Base-by-base conservation (phyloP, 1,140 invertebrate species). In the Drosophila nikananu region DNA sequence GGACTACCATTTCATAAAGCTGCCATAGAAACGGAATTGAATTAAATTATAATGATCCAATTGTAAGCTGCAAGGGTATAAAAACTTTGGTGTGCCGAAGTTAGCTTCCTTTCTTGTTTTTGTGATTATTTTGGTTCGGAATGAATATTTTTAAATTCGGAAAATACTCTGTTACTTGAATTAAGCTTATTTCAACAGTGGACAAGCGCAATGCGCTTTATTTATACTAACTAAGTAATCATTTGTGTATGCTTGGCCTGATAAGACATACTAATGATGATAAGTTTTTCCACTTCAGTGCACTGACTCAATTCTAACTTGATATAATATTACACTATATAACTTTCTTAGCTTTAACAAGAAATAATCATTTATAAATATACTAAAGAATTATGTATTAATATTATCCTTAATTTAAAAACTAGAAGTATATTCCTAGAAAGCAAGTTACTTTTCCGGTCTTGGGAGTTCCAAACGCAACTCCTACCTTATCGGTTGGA, bases 401-500 rank as follows among this genome's bases (percentile, higher is more conserved):
- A 13, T 0, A 27, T 32, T 32, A 12, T 32, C 30, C 2, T n/a
- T n/a, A n/a, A 0, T n/a, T 27, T 12, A 5, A 13, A 37, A 8
- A n/a, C 27, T 8, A 52, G 19, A 13, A 8, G 12, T 3, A 25
- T 30, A n/a, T 27, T 30, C 15, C 8, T 21, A 9, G 6, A 15
- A 13, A 15, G 35, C 19, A 21, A 15, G n/a, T 0, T 21, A 1
- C 1, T 39, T 17, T 39, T 8, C 5, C 6, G 17, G 19, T 15
- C 5, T 17, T n/a, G 7, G 7, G 27, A 41, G 12, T 17, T 10
- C 13, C 8, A 21, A 64, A 21, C 21, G 0, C 3, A 44, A n/a
- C 23, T n/a, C 37, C 7, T 27, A n/a, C 6, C 9, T 12, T 46
- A 71, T 62, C 39, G 62, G 67, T 54, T 44, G 21, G 10, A 13